Evolutionary conservation across 2,888 invertebrate genomes (phyloP), one percentile per base, ranked within the genome.

Genomic region (Lycia hirtaria): DNA sequence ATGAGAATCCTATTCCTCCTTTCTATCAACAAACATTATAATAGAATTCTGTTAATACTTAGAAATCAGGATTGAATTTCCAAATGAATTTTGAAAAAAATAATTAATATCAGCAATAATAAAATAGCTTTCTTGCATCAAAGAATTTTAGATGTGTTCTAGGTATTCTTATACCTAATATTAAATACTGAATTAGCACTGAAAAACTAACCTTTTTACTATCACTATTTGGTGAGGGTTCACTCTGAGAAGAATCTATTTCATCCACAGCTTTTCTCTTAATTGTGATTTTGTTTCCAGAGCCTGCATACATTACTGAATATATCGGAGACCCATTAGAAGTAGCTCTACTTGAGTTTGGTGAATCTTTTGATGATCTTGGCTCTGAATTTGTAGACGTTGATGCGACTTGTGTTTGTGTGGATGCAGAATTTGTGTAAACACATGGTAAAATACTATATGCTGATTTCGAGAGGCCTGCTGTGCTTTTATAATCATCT

Each of bases 241-340:
- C 90, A 68, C 63, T 83, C 65, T 85, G 92, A 20, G 85, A 73
- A 59, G 82, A 77, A 65, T 93, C 93, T 26, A 85, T 85, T 48
- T 93, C 94, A 64, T 94, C 94, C 2, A 94, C 89, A 54, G 94
- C 94, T 92, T 96, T 96, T 68, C 96, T 92, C 82, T 96, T 96
- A 67, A 96, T 96, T 40, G 96, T 96, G 71, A 96, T 96, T 92
- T 96, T 96, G 82, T 96, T 96, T 49, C 96, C 96, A 65, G 94
- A 93, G 12, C 96, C 96, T 50, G 96, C 95, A 85, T 96, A 96
- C 93, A 96, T 94, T 40, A 96, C 96, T 62, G 96, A 96, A 85
- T 96, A 96, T 78, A 87, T 71, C 40, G 91, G 85, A 24, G 88
- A 87, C 32, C 91, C 89, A 73, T 91, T 89, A 48, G 88, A 83